Conservation (phyloP, 2,888 invertebrate species). For the Cyclophora punctaria region DNA sequence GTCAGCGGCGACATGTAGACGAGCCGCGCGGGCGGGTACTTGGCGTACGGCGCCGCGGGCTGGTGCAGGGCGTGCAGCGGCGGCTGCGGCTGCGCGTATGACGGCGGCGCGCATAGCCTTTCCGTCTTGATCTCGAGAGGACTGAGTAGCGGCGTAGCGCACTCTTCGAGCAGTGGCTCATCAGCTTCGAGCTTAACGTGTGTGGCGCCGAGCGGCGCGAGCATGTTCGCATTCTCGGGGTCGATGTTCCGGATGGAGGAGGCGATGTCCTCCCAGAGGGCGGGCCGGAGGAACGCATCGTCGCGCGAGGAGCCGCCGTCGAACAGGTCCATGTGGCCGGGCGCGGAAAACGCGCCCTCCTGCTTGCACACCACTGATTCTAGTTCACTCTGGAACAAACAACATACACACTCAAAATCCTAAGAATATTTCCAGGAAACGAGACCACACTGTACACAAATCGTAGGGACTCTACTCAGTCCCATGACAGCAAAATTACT, state of each 20-base stretch:
- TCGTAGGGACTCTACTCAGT: no score
- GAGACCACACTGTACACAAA: no score
- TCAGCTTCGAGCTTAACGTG: conserved; percentile 88
- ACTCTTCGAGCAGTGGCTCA: conserved; percentile 72
- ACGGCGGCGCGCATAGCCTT: conserved; percentile 76
- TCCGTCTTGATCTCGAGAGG: conserved; percentile 89
- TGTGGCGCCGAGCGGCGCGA: conserved; percentile 78
- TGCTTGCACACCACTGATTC: conserved; percentile 87
- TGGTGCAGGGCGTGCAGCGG: conserved; percentile 52
- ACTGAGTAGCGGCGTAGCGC: conserved; percentile 82
- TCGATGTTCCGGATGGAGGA: conserved; percentile 93
- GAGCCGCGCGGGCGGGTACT: conserved; percentile 64
- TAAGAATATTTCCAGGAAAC: no score
- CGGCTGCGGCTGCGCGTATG: conserved; percentile 52
- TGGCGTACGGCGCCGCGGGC: conserved; percentile 50
- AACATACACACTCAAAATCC: neutral
- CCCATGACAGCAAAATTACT: neutral
- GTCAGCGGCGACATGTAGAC: conserved; percentile 90
- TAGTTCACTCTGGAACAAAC: conserved; percentile 80
- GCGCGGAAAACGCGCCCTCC: conserved; percentile 79
- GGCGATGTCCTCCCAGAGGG: conserved; percentile 94
- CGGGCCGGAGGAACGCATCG: conserved; percentile 90
- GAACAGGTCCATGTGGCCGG: conserved; percentile 75
- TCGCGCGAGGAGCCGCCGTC: conserved; percentile 78
- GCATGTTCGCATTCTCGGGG: conserved; percentile 91